phyloP scores from a whole-genome alignment of 2,797 vertebrate genomes.

The Bradypodion pumilum region DNA sequence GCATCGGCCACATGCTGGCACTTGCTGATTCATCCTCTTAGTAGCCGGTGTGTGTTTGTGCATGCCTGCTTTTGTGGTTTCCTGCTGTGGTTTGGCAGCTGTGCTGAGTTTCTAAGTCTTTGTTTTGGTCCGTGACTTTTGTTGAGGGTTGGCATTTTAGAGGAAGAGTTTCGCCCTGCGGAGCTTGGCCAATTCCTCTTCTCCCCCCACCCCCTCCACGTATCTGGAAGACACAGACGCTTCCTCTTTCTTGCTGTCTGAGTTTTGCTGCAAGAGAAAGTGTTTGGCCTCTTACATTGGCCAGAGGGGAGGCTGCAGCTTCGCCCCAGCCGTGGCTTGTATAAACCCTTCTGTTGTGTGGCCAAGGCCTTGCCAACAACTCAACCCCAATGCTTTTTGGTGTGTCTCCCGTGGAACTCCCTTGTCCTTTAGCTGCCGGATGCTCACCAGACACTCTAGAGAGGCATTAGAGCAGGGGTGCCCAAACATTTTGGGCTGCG shows the following conservation, averaged over 20 bases:
- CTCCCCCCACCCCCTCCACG: neutral
- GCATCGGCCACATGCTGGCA: neutral
- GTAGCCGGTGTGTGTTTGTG: too few species aligned
- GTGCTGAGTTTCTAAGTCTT: conserved; percentile 26
- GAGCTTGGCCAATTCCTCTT: neutral
- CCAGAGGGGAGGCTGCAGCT: neutral
- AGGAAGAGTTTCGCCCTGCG: neutral
- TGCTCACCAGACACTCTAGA: too few species aligned
- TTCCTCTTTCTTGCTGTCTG: neutral
- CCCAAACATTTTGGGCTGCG: too few species aligned
- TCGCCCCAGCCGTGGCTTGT: neutral
- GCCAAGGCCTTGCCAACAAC: neutral
- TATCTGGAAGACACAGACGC: neutral
- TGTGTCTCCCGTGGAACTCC: neutral
- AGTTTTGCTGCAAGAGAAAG: accelerated
- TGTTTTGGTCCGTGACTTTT: conserved; percentile 31
- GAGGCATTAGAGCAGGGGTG: too few species aligned
- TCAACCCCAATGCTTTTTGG: neutral
- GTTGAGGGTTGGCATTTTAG: neutral
- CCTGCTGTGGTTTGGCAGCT: neutral
- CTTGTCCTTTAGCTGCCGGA: too few species aligned
- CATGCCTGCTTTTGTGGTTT: neutral
- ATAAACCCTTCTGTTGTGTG: neutral
- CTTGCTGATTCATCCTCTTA: neutral
- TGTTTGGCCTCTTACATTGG: neutral